Conservation (phyloP, 1,140 invertebrate genomes). For the Calliphora vicina region DNA sequence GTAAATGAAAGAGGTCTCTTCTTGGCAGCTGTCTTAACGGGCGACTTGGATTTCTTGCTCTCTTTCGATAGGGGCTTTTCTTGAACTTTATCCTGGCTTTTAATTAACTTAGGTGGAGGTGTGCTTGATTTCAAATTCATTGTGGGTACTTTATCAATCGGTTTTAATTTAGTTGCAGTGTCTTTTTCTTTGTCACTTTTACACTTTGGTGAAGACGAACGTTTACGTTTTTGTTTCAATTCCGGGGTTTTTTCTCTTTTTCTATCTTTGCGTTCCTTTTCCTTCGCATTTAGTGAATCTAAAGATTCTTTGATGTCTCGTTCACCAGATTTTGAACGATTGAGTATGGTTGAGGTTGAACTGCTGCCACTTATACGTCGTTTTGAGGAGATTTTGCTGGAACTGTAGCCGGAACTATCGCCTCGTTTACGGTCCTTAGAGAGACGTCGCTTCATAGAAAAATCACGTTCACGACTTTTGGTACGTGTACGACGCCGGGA, state of each 20-base stretch:
- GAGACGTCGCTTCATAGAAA: not conserved
- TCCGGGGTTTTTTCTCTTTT: not conserved
- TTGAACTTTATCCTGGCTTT: not conserved
- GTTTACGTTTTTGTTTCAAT: not conserved
- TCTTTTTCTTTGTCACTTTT: not conserved
- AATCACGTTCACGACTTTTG: not conserved
- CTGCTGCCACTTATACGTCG: not conserved
- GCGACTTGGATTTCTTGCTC: not conserved
- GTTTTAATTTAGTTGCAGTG: not conserved
- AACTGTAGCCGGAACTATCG: slow-evolving; percentile 5
- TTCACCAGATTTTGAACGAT: slow-evolving; percentile 17
- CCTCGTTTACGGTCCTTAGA: not conserved
- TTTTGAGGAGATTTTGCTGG: not conserved
- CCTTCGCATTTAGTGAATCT: not conserved
- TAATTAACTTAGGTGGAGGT: not conserved
- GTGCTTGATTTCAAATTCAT: not conserved
- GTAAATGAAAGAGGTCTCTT: slow-evolving; percentile 33
- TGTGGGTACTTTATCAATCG: not conserved
- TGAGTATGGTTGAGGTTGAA: not conserved
- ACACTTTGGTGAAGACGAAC: not conserved
- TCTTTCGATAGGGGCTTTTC: not conserved
- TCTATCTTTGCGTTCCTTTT: not conserved
- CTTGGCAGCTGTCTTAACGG: not conserved
- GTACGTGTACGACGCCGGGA: not conserved
- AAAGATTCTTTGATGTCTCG: not conserved